Conservation (phyloP, 1,140 invertebrate species). For the Drosophila littoralis region DNA sequence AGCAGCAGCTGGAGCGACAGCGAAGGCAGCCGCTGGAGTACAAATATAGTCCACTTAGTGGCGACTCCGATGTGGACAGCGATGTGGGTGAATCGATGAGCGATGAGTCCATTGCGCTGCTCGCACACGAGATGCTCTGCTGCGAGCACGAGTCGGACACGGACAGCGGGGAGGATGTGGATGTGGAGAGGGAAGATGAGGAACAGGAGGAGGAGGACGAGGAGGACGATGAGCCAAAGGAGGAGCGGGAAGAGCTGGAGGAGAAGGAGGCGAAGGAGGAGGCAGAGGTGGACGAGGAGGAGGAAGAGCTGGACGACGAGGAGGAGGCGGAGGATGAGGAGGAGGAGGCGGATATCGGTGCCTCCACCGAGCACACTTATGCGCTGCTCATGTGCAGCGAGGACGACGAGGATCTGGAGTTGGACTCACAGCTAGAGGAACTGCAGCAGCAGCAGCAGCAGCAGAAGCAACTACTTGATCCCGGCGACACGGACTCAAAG, state of each 20-base stretch:
- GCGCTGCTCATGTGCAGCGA: constrained; percentile 34
- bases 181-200: neutral
- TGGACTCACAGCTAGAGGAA: neutral
- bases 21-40: neutral
- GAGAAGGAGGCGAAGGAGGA: neutral
- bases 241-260: constrained; percentile 7
- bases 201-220: constrained; percentile 26
- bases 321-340: constrained; percentile 11
- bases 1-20: neutral
- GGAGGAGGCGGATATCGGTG: neutral
- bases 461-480: neutral
- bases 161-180: constrained; percentile 36
- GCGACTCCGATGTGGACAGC: constrained; percentile 46
- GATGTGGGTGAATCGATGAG: constrained; percentile 7
- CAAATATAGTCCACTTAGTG: constrained; percentile 38
- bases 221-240: no score
- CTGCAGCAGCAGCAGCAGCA: constrained; percentile 3
- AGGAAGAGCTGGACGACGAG: constrained; percentile 12
- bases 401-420: constrained; percentile 25
- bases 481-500: neutral
- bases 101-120: constrained; percentile 53
- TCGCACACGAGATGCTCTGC: constrained; percentile 61
- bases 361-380: neutral
- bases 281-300: neutral
- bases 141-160: constrained; percentile 47